These are phyloP conservation scores for Caenorhabditis briggsae DNA, from an alignment of 1,140 invertebrate genomes.

Conservation along the genomic window DNA sequence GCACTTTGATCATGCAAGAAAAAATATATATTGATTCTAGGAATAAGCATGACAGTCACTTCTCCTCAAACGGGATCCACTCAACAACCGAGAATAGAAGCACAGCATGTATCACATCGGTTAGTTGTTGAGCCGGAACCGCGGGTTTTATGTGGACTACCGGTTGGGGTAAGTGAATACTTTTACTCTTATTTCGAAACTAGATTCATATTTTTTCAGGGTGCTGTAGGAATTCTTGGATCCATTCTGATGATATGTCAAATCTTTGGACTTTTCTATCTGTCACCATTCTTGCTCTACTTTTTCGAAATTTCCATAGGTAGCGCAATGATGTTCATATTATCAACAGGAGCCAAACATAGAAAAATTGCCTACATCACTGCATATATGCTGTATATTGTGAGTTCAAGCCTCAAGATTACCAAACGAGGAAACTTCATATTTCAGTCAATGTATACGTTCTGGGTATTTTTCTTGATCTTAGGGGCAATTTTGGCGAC, in stretches of 20 bases:
- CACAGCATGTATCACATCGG: neutral
- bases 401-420: neutral
- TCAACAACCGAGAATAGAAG: neutral
- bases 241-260: conserved; percentile 44
- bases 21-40: conserved; percentile 29
- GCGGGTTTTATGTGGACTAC: conserved; percentile 35
- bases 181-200: neutral
- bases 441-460: conserved; percentile 49
- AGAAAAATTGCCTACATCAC: conserved; percentile 43
- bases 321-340: conserved; percentile 23
- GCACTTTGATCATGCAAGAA: neutral
- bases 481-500: conserved; percentile 13
- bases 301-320: conserved; percentile 46
- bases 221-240: conserved; percentile 30
- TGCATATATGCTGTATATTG: conserved; percentile 35
- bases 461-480: conserved; percentile 49
- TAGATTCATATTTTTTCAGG: conserved; percentile 2
- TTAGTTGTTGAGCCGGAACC: conserved; percentile 37
- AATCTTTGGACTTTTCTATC: conserved; percentile 43
- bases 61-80: conserved; percentile 22
- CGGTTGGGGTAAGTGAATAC: conserved; percentile 21
- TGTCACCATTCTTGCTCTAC: conserved; percentile 24
- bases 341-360: conserved; percentile 42
- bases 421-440: neutral
- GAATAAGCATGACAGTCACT: neutral